Percentiles rank a stretch among this genome's conserved stretches.
These are phyloP conservation scores for Taenaris catops DNA, from an alignment of 2,888 invertebrate genomes.

Conservation along the genomic window DNA sequence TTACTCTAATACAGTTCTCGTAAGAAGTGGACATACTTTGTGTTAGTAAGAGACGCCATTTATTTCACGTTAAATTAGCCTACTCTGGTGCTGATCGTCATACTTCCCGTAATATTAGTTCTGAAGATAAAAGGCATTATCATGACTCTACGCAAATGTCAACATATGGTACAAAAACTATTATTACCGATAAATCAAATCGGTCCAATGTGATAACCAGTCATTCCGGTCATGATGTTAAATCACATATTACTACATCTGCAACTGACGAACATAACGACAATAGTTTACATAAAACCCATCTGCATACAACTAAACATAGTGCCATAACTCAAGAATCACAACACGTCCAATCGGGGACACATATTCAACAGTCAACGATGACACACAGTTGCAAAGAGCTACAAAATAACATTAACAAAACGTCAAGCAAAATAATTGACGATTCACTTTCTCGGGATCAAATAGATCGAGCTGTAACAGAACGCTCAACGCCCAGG, in stretches of 20 bases:
- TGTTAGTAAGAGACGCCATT: no score
- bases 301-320: slow-evolving; percentile 15
- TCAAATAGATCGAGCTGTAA: slow-evolving; percentile 36
- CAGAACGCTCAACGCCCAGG: slow-evolving; percentile 39
- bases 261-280: slow-evolving; percentile 23
- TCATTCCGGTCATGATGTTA: slow-evolving; percentile 15
- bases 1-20: no score
- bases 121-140: slow-evolving; percentile 43
- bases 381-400: slow-evolving; percentile 34
- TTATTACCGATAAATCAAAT: slow-evolving; percentile 7
- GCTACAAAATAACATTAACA: slow-evolving; percentile 27
- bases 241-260: slow-evolving; percentile 17
- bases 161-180: slow-evolving; percentile 16
- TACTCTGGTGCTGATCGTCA: no score
- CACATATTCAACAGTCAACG: slow-evolving; percentile 35
- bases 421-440: slow-evolving; percentile 54
- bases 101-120: slow-evolving; percentile 55
- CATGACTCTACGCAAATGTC: slow-evolving; percentile 7
- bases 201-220: slow-evolving; percentile 4
- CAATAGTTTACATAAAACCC: slow-evolving; percentile 14
- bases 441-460: slow-evolving; percentile 60
- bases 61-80: no score
- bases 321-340: slow-evolving; percentile 19
- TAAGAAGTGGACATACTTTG: no score
- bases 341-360: slow-evolving; percentile 39